A percentile compares a stretch with the other conserved stretches of the same genome.
Evolutionary conservation across 2,797 vertebrate genomes (phyloP).

Genomic region (Myoxocephalus aenaeus): DNA sequence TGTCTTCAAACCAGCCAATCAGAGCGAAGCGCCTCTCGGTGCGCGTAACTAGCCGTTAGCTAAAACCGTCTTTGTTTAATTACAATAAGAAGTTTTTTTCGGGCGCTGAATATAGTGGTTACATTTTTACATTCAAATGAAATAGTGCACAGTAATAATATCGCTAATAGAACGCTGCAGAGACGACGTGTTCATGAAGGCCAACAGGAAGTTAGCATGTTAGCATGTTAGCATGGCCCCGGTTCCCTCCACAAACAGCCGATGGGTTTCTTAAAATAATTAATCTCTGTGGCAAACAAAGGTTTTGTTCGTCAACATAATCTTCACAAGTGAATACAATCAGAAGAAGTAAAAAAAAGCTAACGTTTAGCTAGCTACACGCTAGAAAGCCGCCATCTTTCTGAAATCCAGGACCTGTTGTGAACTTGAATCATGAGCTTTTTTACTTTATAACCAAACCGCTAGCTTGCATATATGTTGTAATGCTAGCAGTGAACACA

Average conservation of each 20-base stretch:
- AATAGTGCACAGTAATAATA: not conserved
- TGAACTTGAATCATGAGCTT: too few relatives aligned
- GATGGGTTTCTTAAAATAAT: not conserved
- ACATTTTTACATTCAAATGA: not conserved
- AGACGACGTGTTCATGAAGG: not conserved
- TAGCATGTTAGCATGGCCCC: not conserved
- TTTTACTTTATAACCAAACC: too few relatives aligned
- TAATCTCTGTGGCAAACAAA: not conserved
- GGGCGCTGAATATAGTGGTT: not conserved
- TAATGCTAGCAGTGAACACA: not conserved
- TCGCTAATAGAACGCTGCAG: too few relatives aligned
- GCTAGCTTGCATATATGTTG: too few relatives aligned
- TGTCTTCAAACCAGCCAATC: conserved; percentile 62
- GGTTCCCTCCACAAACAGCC: not conserved
- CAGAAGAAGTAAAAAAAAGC: too few relatives aligned
- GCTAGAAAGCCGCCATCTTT: not conserved
- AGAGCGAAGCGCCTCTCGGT: conserved; percentile 6
- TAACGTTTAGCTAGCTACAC: not conserved
- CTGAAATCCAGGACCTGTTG: not conserved
- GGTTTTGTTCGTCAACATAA: not conserved
- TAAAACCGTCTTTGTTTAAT: not conserved
- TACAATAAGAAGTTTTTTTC: not conserved
- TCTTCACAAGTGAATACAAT: not conserved
- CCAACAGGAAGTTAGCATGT: not conserved
- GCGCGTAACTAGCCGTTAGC: not conserved